Evolutionary conservation across 1,140 invertebrate species (phyloP).

Genomic region (Zaprionus ghesquierei): DNA sequence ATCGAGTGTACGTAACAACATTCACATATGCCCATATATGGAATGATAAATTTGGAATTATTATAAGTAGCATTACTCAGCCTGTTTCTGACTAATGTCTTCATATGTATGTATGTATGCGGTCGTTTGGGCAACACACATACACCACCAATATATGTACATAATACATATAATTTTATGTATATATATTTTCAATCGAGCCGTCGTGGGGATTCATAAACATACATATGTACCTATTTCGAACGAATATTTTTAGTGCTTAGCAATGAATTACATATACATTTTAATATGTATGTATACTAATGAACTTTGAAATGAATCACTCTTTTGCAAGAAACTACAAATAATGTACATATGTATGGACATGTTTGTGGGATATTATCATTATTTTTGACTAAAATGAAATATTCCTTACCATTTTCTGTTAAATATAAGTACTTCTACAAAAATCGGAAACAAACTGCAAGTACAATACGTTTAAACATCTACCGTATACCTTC

Average conservation of each 20-base stretch:
- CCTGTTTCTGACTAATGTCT: conserved; percentile 3
- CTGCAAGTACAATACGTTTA: background rate
- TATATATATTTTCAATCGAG: background rate
- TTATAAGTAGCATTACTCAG: conserved; percentile 1
- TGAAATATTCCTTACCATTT: background rate
- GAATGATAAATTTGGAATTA: background rate
- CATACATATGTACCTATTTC: background rate
- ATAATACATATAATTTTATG: background rate
- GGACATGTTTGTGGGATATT: background rate
- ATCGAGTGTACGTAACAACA: background rate
- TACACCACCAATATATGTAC: background rate
- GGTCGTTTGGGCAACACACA: background rate
- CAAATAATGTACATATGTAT: background rate
- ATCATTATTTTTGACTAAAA: background rate
- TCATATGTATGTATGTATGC: background rate
- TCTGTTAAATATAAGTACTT: background rate
- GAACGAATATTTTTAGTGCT: conserved; percentile 1
- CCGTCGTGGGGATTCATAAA: background rate
- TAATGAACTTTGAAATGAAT: background rate
- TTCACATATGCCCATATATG: background rate
- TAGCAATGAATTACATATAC: conserved; percentile 2
- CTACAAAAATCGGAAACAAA: background rate
- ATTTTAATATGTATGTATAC: background rate
- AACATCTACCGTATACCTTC: background rate
- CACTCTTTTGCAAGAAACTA: background rate